Evolutionary conservation across 2,113 vertebrate genomes (phyloP).

Genomic region (Nesogale talazaci): DNA sequence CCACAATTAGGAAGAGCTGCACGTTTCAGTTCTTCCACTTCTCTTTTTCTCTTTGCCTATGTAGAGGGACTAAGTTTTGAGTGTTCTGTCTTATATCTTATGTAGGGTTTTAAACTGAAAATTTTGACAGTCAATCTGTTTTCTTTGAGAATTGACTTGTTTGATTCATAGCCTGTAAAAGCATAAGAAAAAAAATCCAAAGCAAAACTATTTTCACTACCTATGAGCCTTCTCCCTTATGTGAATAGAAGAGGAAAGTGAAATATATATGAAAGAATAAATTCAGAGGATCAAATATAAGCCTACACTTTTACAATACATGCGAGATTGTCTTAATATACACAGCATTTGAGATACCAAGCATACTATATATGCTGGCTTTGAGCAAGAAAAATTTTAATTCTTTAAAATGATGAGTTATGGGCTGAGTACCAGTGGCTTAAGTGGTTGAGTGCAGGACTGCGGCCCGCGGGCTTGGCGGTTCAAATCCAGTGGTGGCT

Average conservation of each 20-base stretch:
- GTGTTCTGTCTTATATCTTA: background rate
- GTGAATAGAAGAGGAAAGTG: background rate
- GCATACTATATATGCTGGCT: background rate
- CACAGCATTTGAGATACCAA: background rate
- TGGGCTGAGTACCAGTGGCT: too few species aligned
- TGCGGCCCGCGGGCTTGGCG: too few species aligned
- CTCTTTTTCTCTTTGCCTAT: background rate
- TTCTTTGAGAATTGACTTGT: background rate
- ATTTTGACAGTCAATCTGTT: constrained; percentile 6
- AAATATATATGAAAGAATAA: background rate
- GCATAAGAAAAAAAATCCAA: background rate
- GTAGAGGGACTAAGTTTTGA: background rate
- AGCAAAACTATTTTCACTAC: background rate
- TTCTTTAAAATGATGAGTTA: background rate
- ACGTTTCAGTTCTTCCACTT: background rate
- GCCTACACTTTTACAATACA: background rate
- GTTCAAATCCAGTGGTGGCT: too few species aligned
- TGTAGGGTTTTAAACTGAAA: background rate
- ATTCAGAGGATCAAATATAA: background rate
- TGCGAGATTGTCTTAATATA: background rate
- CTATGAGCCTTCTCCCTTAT: background rate
- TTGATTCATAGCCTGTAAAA: background rate
- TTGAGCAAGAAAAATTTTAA: background rate
- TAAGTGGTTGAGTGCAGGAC: too few species aligned
- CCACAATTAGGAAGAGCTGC: too few species aligned